Percentiles rank a stretch among this genome's conserved stretches.
These are phyloP conservation scores for Atopsyche davidsoni DNA, from an alignment of 1,140 invertebrate species.

Conservation along the genomic window DNA sequence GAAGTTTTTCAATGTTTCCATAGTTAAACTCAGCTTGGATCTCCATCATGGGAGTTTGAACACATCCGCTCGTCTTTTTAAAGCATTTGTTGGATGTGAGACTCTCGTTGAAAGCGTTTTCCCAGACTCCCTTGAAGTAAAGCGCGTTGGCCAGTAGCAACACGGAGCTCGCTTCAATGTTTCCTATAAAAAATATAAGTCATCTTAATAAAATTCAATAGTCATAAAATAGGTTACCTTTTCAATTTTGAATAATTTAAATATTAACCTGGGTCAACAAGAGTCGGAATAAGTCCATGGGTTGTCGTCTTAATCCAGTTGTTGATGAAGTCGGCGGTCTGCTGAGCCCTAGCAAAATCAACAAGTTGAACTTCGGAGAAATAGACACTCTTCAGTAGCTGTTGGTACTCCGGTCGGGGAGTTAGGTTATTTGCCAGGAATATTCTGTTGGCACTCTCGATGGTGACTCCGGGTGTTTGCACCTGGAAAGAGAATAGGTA, in stretches of 20 bases:
- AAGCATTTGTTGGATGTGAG: constrained; percentile 55
- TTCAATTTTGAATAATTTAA: constrained; percentile 28
- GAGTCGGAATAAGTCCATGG: constrained; percentile 49
- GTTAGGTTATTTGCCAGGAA: constrained; percentile 46
- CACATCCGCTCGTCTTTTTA: constrained; percentile 39
- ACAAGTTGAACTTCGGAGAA: constrained; percentile 36
- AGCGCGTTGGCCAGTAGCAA: constrained; percentile 64
- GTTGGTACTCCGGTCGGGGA: constrained; percentile 40
- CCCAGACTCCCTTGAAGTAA: constrained; percentile 72
- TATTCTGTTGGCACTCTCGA: constrained; percentile 49
- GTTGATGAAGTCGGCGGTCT: constrained; percentile 50
- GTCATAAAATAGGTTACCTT: constrained; percentile 33
- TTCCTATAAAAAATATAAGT: constrained; percentile 37
- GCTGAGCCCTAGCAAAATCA: constrained; percentile 46
- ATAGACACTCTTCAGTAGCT: constrained; percentile 40
- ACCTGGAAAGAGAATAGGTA: too few relatives aligned
- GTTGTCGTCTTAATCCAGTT: constrained; percentile 56
- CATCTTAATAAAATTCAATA: constrained; percentile 15
- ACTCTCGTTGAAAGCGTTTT: constrained; percentile 52
- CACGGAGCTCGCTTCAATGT: constrained; percentile 47
- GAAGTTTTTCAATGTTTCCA: constrained; percentile 47
- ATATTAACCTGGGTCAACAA: constrained; percentile 48
- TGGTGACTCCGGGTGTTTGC: constrained; percentile 35
- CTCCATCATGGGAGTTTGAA: constrained; percentile 61
- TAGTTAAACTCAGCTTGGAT: constrained; percentile 52